phyloP scores from a whole-genome alignment of 1,140 invertebrate species.

The Zaprionus kolodkinae region DNA sequence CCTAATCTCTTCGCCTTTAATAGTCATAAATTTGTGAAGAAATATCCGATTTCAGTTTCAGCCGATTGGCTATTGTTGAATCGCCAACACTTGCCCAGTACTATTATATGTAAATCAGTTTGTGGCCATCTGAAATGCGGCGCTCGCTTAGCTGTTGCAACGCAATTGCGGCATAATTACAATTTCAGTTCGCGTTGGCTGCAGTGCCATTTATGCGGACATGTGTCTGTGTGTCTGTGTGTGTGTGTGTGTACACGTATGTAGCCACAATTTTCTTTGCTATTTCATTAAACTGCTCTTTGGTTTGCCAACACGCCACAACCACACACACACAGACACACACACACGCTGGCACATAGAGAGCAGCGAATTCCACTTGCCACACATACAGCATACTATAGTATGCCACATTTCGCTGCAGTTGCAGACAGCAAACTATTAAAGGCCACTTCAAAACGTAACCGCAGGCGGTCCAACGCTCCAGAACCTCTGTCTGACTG shows the following conservation, averaged over 20 bases:
- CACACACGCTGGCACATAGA: background rate
- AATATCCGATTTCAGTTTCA: too few relatives aligned
- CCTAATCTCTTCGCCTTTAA: background rate
- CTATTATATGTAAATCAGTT: constrained; percentile 36
- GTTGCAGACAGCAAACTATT: constrained; percentile 79
- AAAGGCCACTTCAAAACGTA: constrained; percentile 75
- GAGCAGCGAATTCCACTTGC: constrained; percentile 1
- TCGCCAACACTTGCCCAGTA: background rate
- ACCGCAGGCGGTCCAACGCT: constrained; percentile 58
- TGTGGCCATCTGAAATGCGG: constrained; percentile 39
- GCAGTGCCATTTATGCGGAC: constrained; percentile 51
- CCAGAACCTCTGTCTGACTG: constrained; percentile 23
- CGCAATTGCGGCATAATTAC: constrained; percentile 74
- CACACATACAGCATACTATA: constrained; percentile 28
- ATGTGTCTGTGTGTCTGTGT: constrained; percentile 21
- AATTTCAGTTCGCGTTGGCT: constrained; percentile 68
- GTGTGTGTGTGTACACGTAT: background rate
- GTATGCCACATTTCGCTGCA: constrained; percentile 49
- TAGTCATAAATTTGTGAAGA: too few relatives aligned
- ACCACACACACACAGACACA: constrained; percentile 25
- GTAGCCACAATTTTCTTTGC: constrained; percentile 55
- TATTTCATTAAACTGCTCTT: constrained; percentile 73
- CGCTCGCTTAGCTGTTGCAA: constrained; percentile 11
- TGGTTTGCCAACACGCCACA: constrained; percentile 63
- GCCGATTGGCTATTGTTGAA: background rate